A percentile compares a stretch with the other conserved stretches of the same genome.
Evolutionary conservation across 37 sponge, comb jelly and placozoan species (phyloP).

Genomic region (Geodia barretti): DNA sequence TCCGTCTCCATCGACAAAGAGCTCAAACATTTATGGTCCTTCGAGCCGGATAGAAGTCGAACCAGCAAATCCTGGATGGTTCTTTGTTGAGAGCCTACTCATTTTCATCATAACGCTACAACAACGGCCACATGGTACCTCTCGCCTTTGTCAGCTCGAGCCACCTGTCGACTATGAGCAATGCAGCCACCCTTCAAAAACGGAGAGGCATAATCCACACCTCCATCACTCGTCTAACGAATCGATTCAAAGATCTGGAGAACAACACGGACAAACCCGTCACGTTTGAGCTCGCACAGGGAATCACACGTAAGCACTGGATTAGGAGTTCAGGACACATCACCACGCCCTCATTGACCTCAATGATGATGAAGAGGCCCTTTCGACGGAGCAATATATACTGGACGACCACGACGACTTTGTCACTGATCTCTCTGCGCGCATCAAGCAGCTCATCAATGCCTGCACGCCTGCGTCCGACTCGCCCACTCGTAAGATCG

Average conservation of each 20-base stretch:
- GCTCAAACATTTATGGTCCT: slow-evolving; percentile 32
- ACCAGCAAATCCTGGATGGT: neutral
- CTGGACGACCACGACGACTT: neutral
- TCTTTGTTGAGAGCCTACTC: neutral
- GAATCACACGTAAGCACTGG: neutral
- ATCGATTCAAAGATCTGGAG: neutral
- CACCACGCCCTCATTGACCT: slow-evolving; percentile 1
- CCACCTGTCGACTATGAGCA: neutral
- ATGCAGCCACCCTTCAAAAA: neutral
- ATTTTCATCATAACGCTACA: neutral
- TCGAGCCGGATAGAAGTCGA: slow-evolving; percentile 10
- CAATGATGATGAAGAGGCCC: neutral
- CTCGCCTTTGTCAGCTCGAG: too few relatives aligned
- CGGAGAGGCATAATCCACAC: slow-evolving; percentile 6
- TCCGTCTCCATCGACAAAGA: too few relatives aligned
- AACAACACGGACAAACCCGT: neutral
- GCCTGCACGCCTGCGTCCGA: neutral
- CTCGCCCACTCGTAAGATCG: neutral
- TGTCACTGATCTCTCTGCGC: neutral
- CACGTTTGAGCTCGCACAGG: neutral
- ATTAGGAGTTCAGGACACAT: neutral
- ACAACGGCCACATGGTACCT: neutral
- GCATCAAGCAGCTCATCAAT: neutral
- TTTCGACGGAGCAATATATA: neutral
- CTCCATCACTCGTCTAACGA: slow-evolving; percentile 1